Percentiles rank a stretch among this genome's conserved stretches.
phyloP scores from a whole-genome alignment of 2,113 vertebrate species.

The Megaleporinus macrocephalus region DNA sequence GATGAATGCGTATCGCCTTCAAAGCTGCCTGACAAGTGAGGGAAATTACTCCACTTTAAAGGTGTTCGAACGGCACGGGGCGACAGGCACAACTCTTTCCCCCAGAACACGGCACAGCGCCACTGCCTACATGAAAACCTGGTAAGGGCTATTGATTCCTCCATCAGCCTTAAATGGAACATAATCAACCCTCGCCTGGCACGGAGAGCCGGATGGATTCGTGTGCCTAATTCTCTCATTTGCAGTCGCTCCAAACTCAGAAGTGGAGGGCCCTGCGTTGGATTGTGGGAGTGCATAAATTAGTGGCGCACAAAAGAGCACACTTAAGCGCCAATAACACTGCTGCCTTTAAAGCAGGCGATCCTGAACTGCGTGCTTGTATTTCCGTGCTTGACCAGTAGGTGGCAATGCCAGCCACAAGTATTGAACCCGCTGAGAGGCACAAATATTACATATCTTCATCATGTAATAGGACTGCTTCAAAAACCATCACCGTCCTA shows the following conservation, averaged over 20 bases:
- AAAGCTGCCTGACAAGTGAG: conserved; percentile 65
- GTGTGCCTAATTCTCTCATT: conserved; percentile 19
- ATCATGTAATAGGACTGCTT: background rate
- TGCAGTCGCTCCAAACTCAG: background rate
- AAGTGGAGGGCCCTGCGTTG: background rate
- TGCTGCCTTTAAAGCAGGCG: background rate
- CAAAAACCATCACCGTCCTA: conserved; percentile 2
- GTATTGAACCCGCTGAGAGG: background rate
- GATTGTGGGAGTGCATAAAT: conserved; percentile 41
- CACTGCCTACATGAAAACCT: conserved; percentile 21
- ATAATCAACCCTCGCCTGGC: conserved; percentile 42
- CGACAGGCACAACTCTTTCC: background rate
- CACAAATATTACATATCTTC: background rate
- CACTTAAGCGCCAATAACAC: background rate
- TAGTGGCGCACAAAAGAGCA: conserved; percentile 22
- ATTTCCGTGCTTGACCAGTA: background rate
- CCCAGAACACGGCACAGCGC: background rate
- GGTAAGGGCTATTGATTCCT: conserved; percentile 51
- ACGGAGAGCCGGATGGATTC: conserved; percentile 13
- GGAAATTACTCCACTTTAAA: conserved; percentile 51
- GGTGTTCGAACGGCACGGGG: conserved; percentile 44
- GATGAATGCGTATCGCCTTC: conserved; percentile 72
- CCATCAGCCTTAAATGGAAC: conserved; percentile 43
- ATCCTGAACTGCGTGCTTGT: background rate
- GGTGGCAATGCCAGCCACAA: conserved; percentile 44